Percentiles rank a stretch among this genome's conserved stretches.
These are phyloP conservation scores for Lamproptera curius DNA, from an alignment of 2,888 invertebrate species.

Conservation along the genomic window DNA sequence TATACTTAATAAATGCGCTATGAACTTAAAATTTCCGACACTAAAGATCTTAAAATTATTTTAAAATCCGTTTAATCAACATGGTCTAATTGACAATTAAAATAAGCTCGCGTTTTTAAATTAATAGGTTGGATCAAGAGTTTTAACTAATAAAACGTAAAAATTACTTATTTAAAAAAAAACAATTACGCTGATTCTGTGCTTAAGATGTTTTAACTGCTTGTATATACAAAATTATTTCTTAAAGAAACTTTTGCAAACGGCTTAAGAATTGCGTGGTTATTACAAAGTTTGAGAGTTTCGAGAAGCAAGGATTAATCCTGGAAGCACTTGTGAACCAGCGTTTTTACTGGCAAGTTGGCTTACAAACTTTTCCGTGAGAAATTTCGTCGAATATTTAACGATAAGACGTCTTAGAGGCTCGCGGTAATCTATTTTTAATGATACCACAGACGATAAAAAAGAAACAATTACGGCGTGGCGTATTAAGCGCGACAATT, in stretches of 20 bases:
- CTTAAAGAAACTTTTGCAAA: neutral
- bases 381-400: slow-evolving; percentile 2
- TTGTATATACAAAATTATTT: no score
- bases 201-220: no score
- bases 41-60: no score
- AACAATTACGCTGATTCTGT: no score
- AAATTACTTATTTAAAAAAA: no score
- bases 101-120: no score
- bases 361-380: neutral
- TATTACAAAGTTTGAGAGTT: slow-evolving; percentile 4
- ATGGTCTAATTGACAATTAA: no score
- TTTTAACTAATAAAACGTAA: no score
- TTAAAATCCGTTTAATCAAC: no score
- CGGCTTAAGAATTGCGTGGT: neutral
- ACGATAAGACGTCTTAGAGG: neutral
- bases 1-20: no score
- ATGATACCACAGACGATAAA: slow-evolving; percentile 12
- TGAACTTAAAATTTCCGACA: no score
- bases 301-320: neutral
- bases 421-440: slow-evolving; percentile 15
- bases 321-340: neutral
- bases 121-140: no score
- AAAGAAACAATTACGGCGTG: slow-evolving; percentile 6
- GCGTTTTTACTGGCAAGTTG: neutral
- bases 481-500: slow-evolving; percentile 1